These are phyloP conservation scores for Dinothrombium tinctorium DNA, from an alignment of 1,140 invertebrate genomes.

Conservation along the genomic window DNA sequence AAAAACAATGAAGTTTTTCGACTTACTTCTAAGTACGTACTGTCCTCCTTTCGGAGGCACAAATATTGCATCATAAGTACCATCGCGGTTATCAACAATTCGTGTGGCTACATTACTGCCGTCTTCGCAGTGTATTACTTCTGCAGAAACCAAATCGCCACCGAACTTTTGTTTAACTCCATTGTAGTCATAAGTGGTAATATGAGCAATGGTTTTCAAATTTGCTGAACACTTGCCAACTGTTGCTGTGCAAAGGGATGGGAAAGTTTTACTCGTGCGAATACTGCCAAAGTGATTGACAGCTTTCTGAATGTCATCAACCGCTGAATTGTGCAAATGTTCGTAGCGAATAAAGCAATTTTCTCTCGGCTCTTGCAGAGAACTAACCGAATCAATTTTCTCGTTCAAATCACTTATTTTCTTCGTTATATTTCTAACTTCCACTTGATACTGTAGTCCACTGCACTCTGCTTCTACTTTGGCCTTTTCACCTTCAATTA, in stretches of 20 bases:
- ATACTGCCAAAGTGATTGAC: slow-evolving; percentile 29
- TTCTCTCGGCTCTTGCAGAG: slow-evolving; percentile 59
- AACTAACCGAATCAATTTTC: slow-evolving; percentile 52
- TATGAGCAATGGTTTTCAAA: slow-evolving; percentile 36
- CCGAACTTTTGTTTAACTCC: slow-evolving; percentile 44
- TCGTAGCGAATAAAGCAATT: slow-evolving; percentile 68
- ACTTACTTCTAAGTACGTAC: no score
- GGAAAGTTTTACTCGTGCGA: slow-evolving; percentile 60
- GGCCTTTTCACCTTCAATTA: slow-evolving; percentile 64
- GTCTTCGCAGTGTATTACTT: slow-evolving; percentile 23
- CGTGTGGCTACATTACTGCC: slow-evolving; percentile 18
- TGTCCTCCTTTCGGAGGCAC: slow-evolving; percentile 27
- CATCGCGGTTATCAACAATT: slow-evolving; percentile 51
- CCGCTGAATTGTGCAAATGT: slow-evolving; percentile 30
- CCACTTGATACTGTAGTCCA: slow-evolving; percentile 58
- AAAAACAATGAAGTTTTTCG: no score
- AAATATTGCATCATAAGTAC: slow-evolving; percentile 42
- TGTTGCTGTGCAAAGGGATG: slow-evolving; percentile 31
- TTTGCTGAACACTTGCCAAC: slow-evolving; percentile 25
- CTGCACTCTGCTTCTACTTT: slow-evolving; percentile 70
- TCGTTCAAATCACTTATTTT: slow-evolving; percentile 63
- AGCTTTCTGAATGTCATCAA: slow-evolving; percentile 22
- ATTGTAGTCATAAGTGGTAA: slow-evolving; percentile 63
- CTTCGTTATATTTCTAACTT: slow-evolving; percentile 70
- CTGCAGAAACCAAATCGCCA: slow-evolving; percentile 53